Conservation (phyloP, 2,797 vertebrate genomes). For the Molothrus ater region DNA sequence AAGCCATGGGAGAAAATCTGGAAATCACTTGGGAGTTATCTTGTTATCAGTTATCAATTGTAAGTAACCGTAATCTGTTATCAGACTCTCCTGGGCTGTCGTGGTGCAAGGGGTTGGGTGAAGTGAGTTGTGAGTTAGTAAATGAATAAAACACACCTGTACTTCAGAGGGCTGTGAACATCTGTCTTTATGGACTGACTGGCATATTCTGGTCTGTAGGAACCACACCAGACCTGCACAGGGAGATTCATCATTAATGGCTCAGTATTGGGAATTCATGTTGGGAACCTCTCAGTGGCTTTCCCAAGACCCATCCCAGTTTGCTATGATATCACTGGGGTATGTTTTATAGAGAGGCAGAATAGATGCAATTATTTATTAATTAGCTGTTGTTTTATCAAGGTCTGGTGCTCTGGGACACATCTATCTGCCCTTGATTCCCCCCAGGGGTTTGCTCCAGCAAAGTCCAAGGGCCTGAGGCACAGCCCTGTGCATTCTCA, state of each 20-base stretch:
- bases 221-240: constrained; percentile 93
- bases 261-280: neutral
- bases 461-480: neutral
- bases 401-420: neutral
- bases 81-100: neutral
- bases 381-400: neutral
- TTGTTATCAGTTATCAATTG: too few species aligned
- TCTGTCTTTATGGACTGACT: constrained; percentile 95
- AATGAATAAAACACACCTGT: constrained; percentile 80
- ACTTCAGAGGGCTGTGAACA: constrained; percentile 94
- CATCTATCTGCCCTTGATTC: neutral
- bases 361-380: neutral
- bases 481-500: constrained; percentile 40
- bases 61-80: too few species aligned
- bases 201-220: constrained; percentile 94
- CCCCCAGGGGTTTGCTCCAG: neutral
- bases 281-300: neutral
- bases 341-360: neutral
- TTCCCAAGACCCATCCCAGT: neutral
- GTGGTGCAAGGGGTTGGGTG: neutral
- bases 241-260: neutral
- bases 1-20: neutral
- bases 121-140: neutral
- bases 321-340: neutral
- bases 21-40: too few species aligned